phyloP scores from a whole-genome alignment of 2,797 vertebrate species.

The Macrochelys suwanniensis region DNA sequence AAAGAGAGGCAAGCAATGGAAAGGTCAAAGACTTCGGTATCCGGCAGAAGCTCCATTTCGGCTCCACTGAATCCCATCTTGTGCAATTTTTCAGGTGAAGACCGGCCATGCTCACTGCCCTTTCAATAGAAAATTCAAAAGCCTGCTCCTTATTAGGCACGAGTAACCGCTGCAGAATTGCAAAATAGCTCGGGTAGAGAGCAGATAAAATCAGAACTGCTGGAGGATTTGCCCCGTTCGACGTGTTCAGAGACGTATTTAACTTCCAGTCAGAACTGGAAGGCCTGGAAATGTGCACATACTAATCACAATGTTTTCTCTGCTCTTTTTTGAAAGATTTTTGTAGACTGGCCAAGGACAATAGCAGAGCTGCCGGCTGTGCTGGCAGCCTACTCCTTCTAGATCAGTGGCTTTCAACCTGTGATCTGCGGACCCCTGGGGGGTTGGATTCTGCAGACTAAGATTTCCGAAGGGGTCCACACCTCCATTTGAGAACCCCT shows the following conservation, averaged over 20 bases:
- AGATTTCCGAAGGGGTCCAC: too few relatives aligned
- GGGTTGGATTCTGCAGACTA: too few relatives aligned
- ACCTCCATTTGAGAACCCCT: too few relatives aligned
- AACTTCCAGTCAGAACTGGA: neutral
- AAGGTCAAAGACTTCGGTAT: neutral
- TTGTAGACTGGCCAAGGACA: neutral
- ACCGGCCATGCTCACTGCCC: neutral
- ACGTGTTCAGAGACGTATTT: neutral
- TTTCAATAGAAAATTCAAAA: neutral
- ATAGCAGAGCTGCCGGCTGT: neutral
- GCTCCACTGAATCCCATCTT: neutral
- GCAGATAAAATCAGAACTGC: neutral
- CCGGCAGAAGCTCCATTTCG: neutral
- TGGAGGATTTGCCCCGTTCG: neutral
- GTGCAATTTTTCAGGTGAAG: neutral
- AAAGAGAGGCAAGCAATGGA: neutral
- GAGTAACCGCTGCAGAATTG: neutral
- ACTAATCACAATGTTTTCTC: neutral
- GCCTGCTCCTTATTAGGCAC: neutral
- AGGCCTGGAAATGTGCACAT: neutral
- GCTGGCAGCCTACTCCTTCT: neutral
- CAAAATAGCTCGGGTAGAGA: neutral
- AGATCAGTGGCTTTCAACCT: neutral
- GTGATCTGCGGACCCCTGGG: too few relatives aligned
- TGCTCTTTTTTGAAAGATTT: neutral